Conservation (phyloP, 2,113 vertebrate genomes). For the Silurus asotus region DNA sequence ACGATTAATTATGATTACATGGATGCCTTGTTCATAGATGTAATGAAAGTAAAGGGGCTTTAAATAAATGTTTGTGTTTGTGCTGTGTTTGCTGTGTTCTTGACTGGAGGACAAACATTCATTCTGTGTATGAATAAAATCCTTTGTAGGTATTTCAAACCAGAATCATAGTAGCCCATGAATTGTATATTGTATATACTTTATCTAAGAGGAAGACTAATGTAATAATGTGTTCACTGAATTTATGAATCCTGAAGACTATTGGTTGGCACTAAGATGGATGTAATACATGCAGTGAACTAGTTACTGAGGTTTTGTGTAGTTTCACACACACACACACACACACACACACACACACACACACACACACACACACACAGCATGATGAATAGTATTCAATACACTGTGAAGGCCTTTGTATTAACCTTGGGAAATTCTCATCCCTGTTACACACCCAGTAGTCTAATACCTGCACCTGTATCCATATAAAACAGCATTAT, state of each 20-base stretch:
- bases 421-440: neutral
- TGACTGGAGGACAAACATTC: neutral
- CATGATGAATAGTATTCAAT: neutral
- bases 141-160: neutral
- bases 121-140: slow-evolving; percentile 20
- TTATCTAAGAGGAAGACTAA: slow-evolving; percentile 22
- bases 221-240: neutral
- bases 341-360: slow-evolving; percentile 5
- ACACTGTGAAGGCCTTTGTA: neutral
- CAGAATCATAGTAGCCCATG: slow-evolving; percentile 19
- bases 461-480: neutral
- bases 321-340: slow-evolving; percentile 23
- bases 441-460: neutral
- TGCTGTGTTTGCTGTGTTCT: neutral
- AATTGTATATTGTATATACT: neutral
- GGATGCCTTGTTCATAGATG: slow-evolving; percentile 53
- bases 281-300: slow-evolving; percentile 54
- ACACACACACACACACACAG: neutral
- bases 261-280: slow-evolving; percentile 55
- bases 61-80: neutral
- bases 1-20: neutral
- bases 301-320: slow-evolving; percentile 56
- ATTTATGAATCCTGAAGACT: slow-evolving; percentile 26
- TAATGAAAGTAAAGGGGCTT: neutral
- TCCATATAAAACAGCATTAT: neutral